phyloP scores from a whole-genome alignment of 2,888 invertebrate species.

The Ceriagrion tenellum region DNA sequence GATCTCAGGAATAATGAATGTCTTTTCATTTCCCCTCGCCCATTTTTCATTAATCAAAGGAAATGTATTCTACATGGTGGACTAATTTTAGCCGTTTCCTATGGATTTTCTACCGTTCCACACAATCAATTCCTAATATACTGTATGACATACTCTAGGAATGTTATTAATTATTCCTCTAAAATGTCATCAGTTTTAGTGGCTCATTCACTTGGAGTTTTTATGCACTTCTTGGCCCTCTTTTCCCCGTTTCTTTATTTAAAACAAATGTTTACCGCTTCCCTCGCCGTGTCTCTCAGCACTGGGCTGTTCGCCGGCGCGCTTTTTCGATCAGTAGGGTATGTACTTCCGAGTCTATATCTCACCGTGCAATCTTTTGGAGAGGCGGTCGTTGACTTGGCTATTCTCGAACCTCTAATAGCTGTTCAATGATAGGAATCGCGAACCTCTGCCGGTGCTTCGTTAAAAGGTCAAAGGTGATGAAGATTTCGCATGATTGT shows the following conservation, averaged over 20 bases:
- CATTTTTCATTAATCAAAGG: no score
- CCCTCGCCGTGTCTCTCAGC: neutral
- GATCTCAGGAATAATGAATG: no score
- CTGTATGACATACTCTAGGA: no score
- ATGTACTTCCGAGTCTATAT: constrained; percentile 31
- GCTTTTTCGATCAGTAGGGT: constrained; percentile 29
- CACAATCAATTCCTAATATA: no score
- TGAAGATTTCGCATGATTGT: neutral
- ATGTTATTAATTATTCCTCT: no score
- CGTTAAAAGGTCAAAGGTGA: constrained; percentile 35
- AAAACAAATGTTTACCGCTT: neutral
- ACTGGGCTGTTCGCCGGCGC: neutral
- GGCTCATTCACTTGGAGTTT: neutral
- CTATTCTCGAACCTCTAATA: constrained; percentile 40
- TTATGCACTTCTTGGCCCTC: neutral
- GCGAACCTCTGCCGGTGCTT: neutral
- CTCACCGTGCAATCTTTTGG: neutral
- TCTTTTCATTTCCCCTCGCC: no score
- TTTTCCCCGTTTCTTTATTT: neutral
- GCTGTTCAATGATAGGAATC: constrained; percentile 48
- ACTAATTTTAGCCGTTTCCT: no score
- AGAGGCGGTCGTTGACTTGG: constrained; percentile 50
- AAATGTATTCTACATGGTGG: no score
- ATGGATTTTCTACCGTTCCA: no score
- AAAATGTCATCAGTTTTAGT: no score